Percentiles rank a stretch among this genome's conserved stretches.
Evolutionary conservation across 2,888 invertebrate genomes (phyloP).

Genomic region (Teinopalpus imperialis): DNA sequence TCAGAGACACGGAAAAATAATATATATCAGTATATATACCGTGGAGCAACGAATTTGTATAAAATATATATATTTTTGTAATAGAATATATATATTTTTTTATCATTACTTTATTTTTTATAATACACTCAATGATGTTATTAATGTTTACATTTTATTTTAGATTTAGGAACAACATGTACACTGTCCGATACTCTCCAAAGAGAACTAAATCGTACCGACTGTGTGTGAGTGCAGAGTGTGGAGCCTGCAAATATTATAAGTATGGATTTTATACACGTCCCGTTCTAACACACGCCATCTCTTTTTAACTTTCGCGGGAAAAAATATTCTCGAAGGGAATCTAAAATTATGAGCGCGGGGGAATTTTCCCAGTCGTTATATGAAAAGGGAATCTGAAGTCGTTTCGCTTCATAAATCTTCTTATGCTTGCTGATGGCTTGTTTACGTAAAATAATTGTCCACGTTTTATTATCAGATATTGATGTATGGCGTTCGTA

Average conservation of each 20-base stretch:
- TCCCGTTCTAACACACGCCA: slow-evolving; percentile 53
- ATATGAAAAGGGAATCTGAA: slow-evolving; percentile 69
- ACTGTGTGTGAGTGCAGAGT: slow-evolving; percentile 62
- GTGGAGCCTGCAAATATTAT: slow-evolving; percentile 80
- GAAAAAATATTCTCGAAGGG: slow-evolving; percentile 71
- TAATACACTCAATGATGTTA: too few relatives aligned
- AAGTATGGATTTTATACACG: slow-evolving; percentile 78
- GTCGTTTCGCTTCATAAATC: slow-evolving; percentile 69
- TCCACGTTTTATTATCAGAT: too few relatives aligned
- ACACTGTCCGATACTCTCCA: slow-evolving; percentile 66
- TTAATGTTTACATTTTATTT: too few relatives aligned
- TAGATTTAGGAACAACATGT: slow-evolving; percentile 45
- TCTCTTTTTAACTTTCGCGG: slow-evolving; percentile 55
- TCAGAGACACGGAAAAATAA: too few relatives aligned
- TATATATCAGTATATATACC: too few relatives aligned
- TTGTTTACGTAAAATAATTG: slow-evolving; percentile 51
- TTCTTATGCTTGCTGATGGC: slow-evolving; percentile 38
- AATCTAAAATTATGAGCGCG: slow-evolving; percentile 71
- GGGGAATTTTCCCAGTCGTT: slow-evolving; percentile 51
- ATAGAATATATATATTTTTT: too few relatives aligned
- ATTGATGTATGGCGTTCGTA: too few relatives aligned
- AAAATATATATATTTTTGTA: too few relatives aligned
- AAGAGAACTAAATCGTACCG: slow-evolving; percentile 68
- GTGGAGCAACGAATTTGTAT: too few relatives aligned
- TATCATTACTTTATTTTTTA: too few relatives aligned